Base-by-base conservation (phyloP, 2,888 invertebrate genomes). In the Melipona beecheii region DNA sequence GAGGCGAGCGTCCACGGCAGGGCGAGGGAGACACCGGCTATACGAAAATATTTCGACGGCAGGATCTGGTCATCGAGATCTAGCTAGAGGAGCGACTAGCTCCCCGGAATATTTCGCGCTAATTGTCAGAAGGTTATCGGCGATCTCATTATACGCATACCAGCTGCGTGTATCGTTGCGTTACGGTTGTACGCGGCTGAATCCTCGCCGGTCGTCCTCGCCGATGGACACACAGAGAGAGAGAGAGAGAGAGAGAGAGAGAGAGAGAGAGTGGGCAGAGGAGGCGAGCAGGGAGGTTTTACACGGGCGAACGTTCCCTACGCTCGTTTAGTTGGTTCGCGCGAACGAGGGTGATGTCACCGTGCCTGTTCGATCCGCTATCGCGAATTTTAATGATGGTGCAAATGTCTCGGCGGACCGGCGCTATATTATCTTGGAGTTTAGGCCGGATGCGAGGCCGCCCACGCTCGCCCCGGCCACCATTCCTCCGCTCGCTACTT, bases 331-430 rank as follows among this genome's bases (percentile, higher is more conserved):
- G 93, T 92, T 92, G 92, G 91, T 86, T 90, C 92, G 92, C 91
- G 93, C 92, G 92, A 93, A 93, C 92, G 92, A 92, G 93, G 93
- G 92, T 93, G 93, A 94, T 94, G 94, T 94, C 93, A 93, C 92
- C 91, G 92, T 90, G 92, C 93, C 93, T 93, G 94, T 94, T 94
- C 93, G 94, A 94, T 94, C 93, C 92, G 92, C 93, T 94, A 94
- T 94, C 94, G 94, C 94, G 94, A 94, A 94, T 94, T 94, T 94
- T 94, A 94, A 94, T 94, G 94, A 94, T 92, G 94, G 93, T 94
- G 94, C 94, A 94, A 94, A 94, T 94, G 94, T 93, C 93, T 91
- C 91, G 91, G 87, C 90, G 91, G 92, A 92, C 92, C 91, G 91
- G 92, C 93, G 93, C 93, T 93, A 93, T 94, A 94, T 94, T 94